Base-by-base conservation (phyloP, 2,888 invertebrate genomes). In the Agrotis puta region DNA sequence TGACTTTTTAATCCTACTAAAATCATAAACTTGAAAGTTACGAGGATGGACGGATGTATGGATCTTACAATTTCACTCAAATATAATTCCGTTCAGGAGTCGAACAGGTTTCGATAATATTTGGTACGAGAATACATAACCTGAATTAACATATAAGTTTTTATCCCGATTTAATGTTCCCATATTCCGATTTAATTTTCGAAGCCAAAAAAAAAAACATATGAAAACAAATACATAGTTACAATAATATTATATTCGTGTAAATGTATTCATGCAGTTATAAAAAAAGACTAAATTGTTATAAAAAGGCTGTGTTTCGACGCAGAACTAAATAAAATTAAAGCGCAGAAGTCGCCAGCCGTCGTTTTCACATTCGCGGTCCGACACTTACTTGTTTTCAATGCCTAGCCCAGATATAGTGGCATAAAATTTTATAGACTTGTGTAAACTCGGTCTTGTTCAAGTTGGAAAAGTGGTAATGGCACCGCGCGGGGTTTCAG, bases 391-490 rank as follows among this genome's bases (percentile, higher is more conserved):
- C 68, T 75, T 75, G 75, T 73, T 80, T 77, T 76, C 81, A 77
- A 75, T 75, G 74, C 77, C 70, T 78, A 77, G 77, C 84, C 82
- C 81, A 87, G 85, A 84, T 87, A 85, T 82, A 75, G 80, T 51
- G 74, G 73, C 81, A 86, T 88, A 84, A 86, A 88, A 85, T 88
- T 87, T 88, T 86, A 88, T 86, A 76, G 77, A 84, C 76, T 81
- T 75, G 68, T 74, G 68, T 80, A 79, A 85, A 85, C 81, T 83
- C 78, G 72, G 81, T 76, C 74, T 70, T 74, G 75, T 66, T 72
- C 66, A 69, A 85, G 70, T 83, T 77, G 73, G 77, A 79, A 84
- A 83, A 83, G 79, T 84, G 74, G 71, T 82, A 83, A 84, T 84
- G 77, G 77, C 72, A 74, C 65, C 64, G 66, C 56, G 57, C 66